Conservation (phyloP, 2,888 invertebrate genomes). For the Idaea dimidiata region DNA sequence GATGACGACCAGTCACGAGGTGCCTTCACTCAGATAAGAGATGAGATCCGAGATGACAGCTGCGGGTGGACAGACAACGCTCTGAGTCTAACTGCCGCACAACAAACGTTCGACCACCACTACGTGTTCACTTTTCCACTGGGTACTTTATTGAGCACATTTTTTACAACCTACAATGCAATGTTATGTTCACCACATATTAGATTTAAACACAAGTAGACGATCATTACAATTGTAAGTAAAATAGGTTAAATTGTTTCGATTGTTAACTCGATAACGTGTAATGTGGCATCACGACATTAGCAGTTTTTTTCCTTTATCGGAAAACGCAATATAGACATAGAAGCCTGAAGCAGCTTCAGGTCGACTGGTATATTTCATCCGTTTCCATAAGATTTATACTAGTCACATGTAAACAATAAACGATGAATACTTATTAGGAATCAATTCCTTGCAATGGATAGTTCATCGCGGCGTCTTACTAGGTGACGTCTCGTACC, state of each 20-base stretch:
- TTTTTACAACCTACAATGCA: slow-evolving; percentile 41
- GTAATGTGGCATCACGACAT: slow-evolving; percentile 43
- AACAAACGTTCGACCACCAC: slow-evolving; percentile 35
- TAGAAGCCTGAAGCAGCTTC: slow-evolving; percentile 30
- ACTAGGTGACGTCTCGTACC: too few species aligned
- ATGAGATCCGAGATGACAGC: slow-evolving; percentile 54
- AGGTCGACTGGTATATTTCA: slow-evolving; percentile 43
- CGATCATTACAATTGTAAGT: slow-evolving; percentile 7
- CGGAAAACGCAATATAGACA: slow-evolving; percentile 36
- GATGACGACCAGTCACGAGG: slow-evolving; percentile 53
- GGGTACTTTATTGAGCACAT: slow-evolving; percentile 44
- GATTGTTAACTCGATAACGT: slow-evolving; percentile 42
- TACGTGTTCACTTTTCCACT: slow-evolving; percentile 50
- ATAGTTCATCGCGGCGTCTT: slow-evolving; percentile 6
- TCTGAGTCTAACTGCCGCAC: slow-evolving; percentile 48
- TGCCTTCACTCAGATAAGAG: slow-evolving; percentile 54
- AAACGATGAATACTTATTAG: slow-evolving; percentile 34
- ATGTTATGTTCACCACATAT: slow-evolving; percentile 29
- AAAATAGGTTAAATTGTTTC: slow-evolving; percentile 43
- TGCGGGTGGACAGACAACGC: slow-evolving; percentile 34
- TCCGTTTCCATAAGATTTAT: slow-evolving; percentile 46
- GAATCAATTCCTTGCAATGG: slow-evolving; percentile 26
- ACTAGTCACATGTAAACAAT: slow-evolving; percentile 55
- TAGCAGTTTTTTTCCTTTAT: slow-evolving; percentile 26
- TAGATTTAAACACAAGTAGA: slow-evolving; percentile 11